Conservation (phyloP, 1,140 invertebrate genomes). For the Zaprionus vittiger region DNA sequence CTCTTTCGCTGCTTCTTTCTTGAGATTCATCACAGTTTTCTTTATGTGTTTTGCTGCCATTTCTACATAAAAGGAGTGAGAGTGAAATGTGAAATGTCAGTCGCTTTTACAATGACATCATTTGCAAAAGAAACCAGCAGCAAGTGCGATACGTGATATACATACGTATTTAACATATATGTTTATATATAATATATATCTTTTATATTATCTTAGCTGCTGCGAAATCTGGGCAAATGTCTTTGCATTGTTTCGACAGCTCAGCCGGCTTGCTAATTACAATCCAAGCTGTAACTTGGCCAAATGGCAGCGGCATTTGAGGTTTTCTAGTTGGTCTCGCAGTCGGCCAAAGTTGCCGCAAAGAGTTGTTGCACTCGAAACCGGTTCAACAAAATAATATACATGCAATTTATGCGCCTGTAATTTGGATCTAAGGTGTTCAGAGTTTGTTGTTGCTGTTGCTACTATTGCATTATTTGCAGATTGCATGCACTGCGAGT, state of each 20-base stretch:
- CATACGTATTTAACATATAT: not conserved
- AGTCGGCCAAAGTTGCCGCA: constrained; percentile 55
- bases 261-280: constrained; percentile 52
- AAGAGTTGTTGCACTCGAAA: constrained; percentile 51
- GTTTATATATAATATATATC: constrained; percentile 3
- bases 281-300: constrained; percentile 42
- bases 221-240: not conserved
- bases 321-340: constrained; percentile 56
- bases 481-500: constrained; percentile 66
- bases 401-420: constrained; percentile 60
- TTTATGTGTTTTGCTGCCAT: constrained; percentile 56
- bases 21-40: constrained; percentile 20
- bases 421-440: constrained; percentile 74
- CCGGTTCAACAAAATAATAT: constrained; percentile 73
- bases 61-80: constrained; percentile 79
- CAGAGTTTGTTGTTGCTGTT: constrained; percentile 32
- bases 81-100: constrained; percentile 81
- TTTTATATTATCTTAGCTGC: not conserved
- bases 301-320: constrained; percentile 54
- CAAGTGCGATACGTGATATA: not conserved
- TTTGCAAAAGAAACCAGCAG: constrained; percentile 23
- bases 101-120: constrained; percentile 74
- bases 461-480: constrained; percentile 50
- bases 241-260: constrained; percentile 27
- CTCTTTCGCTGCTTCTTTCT: constrained; percentile 5